Evolutionary conservation across 2,113 vertebrate species (phyloP), one percentile per base, ranked within the genome.

Genomic region (Coryphaenoides rupestris): DNA sequence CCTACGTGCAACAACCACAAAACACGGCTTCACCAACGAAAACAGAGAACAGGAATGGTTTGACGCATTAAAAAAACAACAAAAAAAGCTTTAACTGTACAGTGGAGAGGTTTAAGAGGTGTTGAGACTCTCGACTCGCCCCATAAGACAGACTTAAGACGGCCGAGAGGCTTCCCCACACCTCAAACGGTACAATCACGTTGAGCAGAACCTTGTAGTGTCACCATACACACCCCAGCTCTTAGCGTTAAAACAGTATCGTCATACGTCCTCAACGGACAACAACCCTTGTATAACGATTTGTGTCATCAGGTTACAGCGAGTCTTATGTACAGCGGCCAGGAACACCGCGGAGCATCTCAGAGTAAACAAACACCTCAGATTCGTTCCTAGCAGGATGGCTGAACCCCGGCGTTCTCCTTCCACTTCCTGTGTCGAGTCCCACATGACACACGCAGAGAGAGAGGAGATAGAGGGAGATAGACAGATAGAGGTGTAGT

Each of bases 41-140:
- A n/a, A n/a, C n/a, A n/a, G n/a, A n/a, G n/a, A n/a, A 23, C 62
- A 70, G 79, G 82, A 81, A 84, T 84, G 82, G 62, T 61, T 60
- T 22, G 46, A 46, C 23, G 49, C 47, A 57, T 70, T 65, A 69
- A 73, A 76, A 66, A 61, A 57, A 60, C 3, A 55, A 68, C 63
- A 69, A 73, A 76, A 66, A 61, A 57, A 60, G 3, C 55, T 28
- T 54, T 17, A 7, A 52, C 26, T 45, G 55, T 59, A 63, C 73
- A 50, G 23, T 22, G 24, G 49, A 33, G 58, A 55, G 62, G 62
- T 40, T 40, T 10, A 40, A 40, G 33, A 40, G 7, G 52, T 50
- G 19, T 60, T 59, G 10, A 70, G 24, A n/a, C 49, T 55, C 55
- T 21, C 3, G 10, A 52, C 22, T 54, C 9, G 50, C 14, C n/a